Evolutionary conservation across 2,797 vertebrate genomes (phyloP).

Genomic region (Myiotriccus ornatus): DNA sequence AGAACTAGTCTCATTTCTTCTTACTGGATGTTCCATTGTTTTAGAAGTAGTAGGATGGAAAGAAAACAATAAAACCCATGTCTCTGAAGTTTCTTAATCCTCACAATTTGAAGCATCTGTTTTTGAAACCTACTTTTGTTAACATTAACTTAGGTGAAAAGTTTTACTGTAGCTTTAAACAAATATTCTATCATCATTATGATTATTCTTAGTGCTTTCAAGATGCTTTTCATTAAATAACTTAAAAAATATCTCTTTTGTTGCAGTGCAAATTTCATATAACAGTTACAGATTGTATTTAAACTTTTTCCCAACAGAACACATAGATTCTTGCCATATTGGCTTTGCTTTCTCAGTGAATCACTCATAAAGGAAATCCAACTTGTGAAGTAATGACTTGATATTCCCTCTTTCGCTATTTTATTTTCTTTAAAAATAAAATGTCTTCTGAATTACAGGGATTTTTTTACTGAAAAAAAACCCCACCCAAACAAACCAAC

Average conservation of each 20-base stretch:
- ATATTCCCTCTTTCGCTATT: background rate
- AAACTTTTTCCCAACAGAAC: background rate
- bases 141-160: background rate
- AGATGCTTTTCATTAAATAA: background rate
- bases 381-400: background rate
- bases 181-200: background rate
- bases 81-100: background rate
- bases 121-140: background rate
- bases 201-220: background rate
- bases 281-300: background rate
- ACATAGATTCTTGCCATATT: background rate
- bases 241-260: background rate
- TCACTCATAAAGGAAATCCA: slow-evolving; percentile 40
- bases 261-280: background rate
- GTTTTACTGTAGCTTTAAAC: background rate
- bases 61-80: background rate
- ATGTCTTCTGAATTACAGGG: background rate
- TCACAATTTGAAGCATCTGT: background rate
- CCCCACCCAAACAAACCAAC: background rate
- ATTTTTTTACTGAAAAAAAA: background rate
- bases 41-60: background rate
- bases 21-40: background rate
- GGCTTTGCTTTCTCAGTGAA: slow-evolving; percentile 7
- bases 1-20: background rate
- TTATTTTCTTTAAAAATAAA: background rate